A percentile compares a stretch with the other conserved stretches of the same genome.
Evolutionary conservation across 2,113 vertebrate species (phyloP).

Genomic region (Hiodon alosoides): DNA sequence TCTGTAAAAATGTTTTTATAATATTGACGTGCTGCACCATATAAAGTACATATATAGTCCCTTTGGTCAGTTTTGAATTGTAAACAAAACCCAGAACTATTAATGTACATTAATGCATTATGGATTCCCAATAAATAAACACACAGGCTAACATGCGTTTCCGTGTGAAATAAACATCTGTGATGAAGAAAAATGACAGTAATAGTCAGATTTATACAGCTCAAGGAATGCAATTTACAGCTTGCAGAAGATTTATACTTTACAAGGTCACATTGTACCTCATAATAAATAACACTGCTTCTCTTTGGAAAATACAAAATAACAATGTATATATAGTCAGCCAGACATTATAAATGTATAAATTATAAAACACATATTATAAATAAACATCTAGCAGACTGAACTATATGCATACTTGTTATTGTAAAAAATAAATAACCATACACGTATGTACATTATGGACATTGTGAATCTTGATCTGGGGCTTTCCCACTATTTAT

Average conservation of each 20-base stretch:
- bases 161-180: slow-evolving; percentile 73
- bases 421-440: slow-evolving; percentile 98
- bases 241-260: slow-evolving; percentile 82
- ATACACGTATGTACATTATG: slow-evolving; percentile 99
- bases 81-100: slow-evolving; percentile 92
- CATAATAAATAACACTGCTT: slow-evolving; percentile 99
- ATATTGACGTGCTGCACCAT: slow-evolving; percentile 46
- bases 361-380: slow-evolving; percentile 99
- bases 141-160: slow-evolving; percentile 84
- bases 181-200: slow-evolving; percentile 69
- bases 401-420: slow-evolving; percentile 97
- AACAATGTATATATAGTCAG: slow-evolving; percentile 94
- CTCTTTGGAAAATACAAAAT: slow-evolving; percentile 85
- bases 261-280: slow-evolving; percentile 86
- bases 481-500: slow-evolving; percentile 74
- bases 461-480: slow-evolving; percentile 79
- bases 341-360: slow-evolving; percentile 98
- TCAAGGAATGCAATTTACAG: slow-evolving; percentile 91
- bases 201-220: slow-evolving; percentile 74
- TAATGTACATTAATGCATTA: slow-evolving; percentile 80
- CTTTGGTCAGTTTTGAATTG: slow-evolving; percentile 96
- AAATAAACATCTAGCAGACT: slow-evolving; percentile 99
- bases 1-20: slow-evolving; percentile 30
- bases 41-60: slow-evolving; percentile 57
- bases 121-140: slow-evolving; percentile 97